phyloP scores from a whole-genome alignment of 2,113 vertebrate species.

The human (Homo sapiens) region GRCh38 chr12:30074501-30075000 shows the following conservation, averaged over 20 bases:
- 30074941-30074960: rapidly evolving
- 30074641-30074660: too few species aligned
- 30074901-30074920: neutral
- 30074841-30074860: neutral
- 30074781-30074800: neutral
- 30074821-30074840: neutral
- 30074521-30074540: too few species aligned
- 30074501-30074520: too few species aligned
- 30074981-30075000: neutral
- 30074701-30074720: too few species aligned
- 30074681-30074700: too few species aligned
- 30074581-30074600: too few species aligned
- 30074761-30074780: neutral
- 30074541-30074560: rapidly evolving
- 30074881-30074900: neutral
- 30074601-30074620: too few species aligned
- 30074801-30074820: neutral
- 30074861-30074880: neutral
- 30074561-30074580: too few species aligned
- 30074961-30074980: neutral
- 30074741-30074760: neutral
- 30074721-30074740: too few species aligned
- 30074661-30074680: too few species aligned
- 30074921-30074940: neutral
- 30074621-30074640: too few species aligned